These are phyloP conservation scores for Zosterops borbonicus DNA, from an alignment of 2,113 vertebrate species.

Conservation along the genomic window DNA sequence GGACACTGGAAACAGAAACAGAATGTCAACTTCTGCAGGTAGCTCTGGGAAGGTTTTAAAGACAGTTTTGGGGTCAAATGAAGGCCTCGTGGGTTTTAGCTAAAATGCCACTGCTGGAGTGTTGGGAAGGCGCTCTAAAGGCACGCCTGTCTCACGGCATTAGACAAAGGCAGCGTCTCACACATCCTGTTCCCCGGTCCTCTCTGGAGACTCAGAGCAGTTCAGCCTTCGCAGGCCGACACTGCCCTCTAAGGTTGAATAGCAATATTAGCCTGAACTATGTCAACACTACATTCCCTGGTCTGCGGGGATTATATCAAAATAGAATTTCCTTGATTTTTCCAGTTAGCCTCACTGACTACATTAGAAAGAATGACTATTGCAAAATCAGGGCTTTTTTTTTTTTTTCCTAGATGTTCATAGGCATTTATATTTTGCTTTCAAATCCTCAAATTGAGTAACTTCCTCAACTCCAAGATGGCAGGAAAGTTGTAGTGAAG, in stretches of 20 bases:
- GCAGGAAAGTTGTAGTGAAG: background rate
- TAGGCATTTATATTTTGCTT: background rate
- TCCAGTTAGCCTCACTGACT: background rate
- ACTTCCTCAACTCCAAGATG: background rate
- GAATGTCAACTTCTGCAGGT: conserved; percentile 72
- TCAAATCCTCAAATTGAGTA: background rate
- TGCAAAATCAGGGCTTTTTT: background rate
- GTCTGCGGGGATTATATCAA: background rate
- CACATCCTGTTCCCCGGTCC: background rate
- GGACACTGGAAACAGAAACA: conserved; percentile 72
- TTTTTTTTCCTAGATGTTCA: background rate
- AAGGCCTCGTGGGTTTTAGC: background rate
- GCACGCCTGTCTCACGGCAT: background rate
- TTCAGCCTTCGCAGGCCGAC: background rate
- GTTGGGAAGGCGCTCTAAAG: background rate
- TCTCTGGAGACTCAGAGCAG: background rate
- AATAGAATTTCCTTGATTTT: background rate
- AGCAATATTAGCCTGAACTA: background rate
- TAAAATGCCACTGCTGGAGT: background rate
- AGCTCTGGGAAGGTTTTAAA: background rate
- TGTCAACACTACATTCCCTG: background rate
- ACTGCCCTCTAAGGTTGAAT: background rate
- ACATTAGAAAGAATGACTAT: background rate
- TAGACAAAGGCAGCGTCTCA: background rate
- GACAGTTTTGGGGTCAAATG: background rate